These are phyloP conservation scores for Acrocyrtus sp. DNA, from an alignment of 2,888 invertebrate genomes.

Conservation along the genomic window DNA sequence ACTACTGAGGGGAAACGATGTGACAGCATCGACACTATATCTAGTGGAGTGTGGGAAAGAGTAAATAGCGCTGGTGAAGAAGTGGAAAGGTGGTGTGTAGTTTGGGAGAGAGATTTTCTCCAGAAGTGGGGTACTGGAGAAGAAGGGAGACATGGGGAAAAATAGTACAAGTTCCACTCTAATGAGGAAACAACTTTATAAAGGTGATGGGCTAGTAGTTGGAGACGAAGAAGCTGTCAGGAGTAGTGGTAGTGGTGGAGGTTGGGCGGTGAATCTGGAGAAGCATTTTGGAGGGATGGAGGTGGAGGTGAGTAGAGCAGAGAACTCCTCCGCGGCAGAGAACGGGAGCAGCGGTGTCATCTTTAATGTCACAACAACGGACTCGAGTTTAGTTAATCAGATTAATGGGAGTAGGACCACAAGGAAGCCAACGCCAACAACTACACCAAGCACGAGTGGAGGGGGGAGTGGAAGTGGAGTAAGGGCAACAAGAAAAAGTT, in stretches of 20 bases:
- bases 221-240: too few species aligned
- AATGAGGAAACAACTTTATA: neutral
- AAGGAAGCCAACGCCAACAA: neutral
- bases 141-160: neutral
- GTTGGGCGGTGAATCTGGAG: too few species aligned
- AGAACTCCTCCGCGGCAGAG: neutral
- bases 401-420: too few species aligned
- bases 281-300: too few species aligned
- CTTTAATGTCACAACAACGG: neutral
- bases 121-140: too few species aligned
- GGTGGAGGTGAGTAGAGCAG: too few species aligned
- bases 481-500: too few species aligned
- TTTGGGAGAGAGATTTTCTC: too few species aligned
- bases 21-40: neutral
- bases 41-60: neutral
- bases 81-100: too few species aligned
- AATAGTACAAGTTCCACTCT: neutral
- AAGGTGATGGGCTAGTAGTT: neutral
- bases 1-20: neutral
- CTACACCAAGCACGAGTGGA: constrained; percentile 1
- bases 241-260: too few species aligned
- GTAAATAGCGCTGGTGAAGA: neutral
- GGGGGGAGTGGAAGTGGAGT: neutral
- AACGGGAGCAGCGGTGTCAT: too few species aligned
- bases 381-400: neutral